Conservation (phyloP, 2,888 invertebrate species). For the Cataglyphis rosenhaueri region DNA sequence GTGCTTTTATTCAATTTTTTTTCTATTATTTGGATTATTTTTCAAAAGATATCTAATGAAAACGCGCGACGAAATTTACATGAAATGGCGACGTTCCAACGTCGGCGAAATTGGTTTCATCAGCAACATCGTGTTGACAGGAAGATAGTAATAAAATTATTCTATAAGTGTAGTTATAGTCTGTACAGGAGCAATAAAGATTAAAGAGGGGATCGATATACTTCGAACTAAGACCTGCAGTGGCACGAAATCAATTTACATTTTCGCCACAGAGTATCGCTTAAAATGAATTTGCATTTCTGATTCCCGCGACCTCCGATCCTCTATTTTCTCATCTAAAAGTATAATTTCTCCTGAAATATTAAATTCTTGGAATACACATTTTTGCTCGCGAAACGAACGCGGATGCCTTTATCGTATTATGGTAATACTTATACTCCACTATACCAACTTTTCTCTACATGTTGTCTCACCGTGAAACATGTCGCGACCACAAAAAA, state of each 20-base stretch:
- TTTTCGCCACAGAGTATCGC: conserved; percentile 74
- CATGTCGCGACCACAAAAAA: not conserved
- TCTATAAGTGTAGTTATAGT: conserved; percentile 39
- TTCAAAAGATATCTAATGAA: not conserved
- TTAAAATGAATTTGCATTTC: conserved; percentile 76
- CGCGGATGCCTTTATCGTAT: conserved; percentile 64
- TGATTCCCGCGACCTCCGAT: conserved; percentile 69
- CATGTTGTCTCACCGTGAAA: conserved; percentile 27
- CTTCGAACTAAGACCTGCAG: conserved; percentile 63
- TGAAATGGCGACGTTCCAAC: conserved; percentile 38
- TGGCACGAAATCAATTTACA: conserved; percentile 76
- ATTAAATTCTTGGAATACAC: conserved; percentile 78
- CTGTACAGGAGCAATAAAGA: conserved; percentile 61
- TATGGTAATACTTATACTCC: conserved; percentile 61
- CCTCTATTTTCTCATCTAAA: conserved; percentile 74
- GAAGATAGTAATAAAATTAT: conserved; percentile 50
- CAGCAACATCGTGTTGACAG: conserved; percentile 51
- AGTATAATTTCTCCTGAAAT: conserved; percentile 78
- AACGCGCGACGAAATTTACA: conserved; percentile 42
- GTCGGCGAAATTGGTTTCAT: conserved; percentile 45
- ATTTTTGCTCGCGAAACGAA: conserved; percentile 68
- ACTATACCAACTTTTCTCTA: conserved; percentile 54
- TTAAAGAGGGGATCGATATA: conserved; percentile 65
- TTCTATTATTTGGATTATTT: conserved; percentile 7
- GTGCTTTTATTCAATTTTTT: not conserved